A percentile compares a stretch with the other conserved stretches of the same genome.
phyloP scores from a whole-genome alignment of 2,888 invertebrate genomes.

The Rotaria sp. region DNA sequence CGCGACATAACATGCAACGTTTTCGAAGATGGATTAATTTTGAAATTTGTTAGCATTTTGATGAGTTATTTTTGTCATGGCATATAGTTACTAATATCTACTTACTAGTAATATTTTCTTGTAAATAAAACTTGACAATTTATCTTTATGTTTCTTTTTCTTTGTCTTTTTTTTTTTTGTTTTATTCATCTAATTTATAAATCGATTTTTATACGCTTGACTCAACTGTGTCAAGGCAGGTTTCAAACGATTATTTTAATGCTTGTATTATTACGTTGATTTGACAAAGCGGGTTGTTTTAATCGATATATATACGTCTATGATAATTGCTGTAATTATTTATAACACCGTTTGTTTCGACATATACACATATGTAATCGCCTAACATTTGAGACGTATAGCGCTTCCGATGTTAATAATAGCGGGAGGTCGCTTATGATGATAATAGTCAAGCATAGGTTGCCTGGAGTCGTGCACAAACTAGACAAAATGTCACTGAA shows the following conservation, averaged over 20 bases:
- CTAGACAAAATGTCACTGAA: background rate
- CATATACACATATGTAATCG: background rate
- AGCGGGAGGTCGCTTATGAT: background rate
- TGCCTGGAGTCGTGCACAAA: background rate
- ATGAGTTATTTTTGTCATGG: background rate
- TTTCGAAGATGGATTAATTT: background rate
- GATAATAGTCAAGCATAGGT: background rate
- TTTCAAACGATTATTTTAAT: conserved; percentile 3
- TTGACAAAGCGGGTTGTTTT: background rate
- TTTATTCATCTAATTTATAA: background rate
- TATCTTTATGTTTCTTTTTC: no score
- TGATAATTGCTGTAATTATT: background rate
- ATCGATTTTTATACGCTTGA: background rate
- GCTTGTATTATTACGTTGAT: background rate
- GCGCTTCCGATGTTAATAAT: background rate
- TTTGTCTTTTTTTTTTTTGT: background rate
- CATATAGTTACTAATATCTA: background rate
- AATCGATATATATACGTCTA: background rate
- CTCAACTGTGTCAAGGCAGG: background rate
- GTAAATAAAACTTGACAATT: background rate
- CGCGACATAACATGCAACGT: background rate
- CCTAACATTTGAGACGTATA: background rate
- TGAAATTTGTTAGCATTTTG: background rate
- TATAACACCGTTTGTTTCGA: background rate
- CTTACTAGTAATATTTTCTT: background rate